phyloP scores from a whole-genome alignment of 2,797 vertebrate species.

The Smutsia temminckii region DNA sequence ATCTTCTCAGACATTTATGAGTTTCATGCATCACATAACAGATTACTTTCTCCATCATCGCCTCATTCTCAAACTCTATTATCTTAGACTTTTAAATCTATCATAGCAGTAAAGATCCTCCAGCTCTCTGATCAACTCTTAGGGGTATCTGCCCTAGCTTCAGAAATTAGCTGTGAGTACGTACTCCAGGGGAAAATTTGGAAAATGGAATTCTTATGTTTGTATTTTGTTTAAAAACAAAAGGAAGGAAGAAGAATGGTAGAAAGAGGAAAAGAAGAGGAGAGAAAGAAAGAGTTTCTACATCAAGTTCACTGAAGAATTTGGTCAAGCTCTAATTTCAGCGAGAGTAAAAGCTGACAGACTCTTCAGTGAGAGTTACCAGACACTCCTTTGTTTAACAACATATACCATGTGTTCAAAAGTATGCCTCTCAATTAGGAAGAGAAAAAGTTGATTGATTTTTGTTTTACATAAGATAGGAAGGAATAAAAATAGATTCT shows the following conservation, averaged over 20 bases:
- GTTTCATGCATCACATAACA: background rate
- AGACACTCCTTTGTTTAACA: constrained; percentile 44
- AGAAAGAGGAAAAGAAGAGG: background rate
- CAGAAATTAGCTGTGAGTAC: constrained; percentile 19
- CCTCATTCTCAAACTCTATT: background rate
- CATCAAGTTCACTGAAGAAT: background rate
- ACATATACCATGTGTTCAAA: background rate
- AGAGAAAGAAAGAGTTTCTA: background rate
- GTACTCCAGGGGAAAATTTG: background rate
- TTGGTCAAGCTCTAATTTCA: constrained; percentile 37
- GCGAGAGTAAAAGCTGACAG: constrained; percentile 28
- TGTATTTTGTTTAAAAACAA: constrained; percentile 36
- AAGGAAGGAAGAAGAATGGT: background rate
- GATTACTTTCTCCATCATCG: background rate
- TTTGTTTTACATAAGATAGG: background rate
- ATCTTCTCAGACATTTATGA: constrained; percentile 10
- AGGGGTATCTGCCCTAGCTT: constrained; percentile 1
- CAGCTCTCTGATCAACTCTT: background rate
- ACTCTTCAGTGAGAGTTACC: constrained; percentile 50
- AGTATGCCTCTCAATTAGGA: constrained; percentile 12
- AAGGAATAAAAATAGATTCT: constrained; percentile 37
- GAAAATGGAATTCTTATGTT: constrained; percentile 30
- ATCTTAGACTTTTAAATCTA: constrained; percentile 41
- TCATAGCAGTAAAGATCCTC: background rate
- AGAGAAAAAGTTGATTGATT: background rate